These are phyloP conservation scores for Mus caroli DNA, from an alignment of 2,797 vertebrate genomes.

Conservation along the genomic window DNA sequence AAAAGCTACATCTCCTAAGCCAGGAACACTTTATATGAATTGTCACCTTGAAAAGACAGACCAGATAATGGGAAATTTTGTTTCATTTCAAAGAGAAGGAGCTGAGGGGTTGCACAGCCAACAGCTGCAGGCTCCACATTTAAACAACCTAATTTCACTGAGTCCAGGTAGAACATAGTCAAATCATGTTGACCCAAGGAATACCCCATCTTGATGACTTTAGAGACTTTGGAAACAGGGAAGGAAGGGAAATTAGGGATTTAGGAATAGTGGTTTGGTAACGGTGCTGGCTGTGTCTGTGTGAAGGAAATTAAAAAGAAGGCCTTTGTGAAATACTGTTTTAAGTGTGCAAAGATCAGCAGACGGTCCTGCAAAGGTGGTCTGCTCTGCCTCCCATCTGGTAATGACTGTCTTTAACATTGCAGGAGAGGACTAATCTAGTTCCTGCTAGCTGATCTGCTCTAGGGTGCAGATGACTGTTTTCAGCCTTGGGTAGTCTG, in stretches of 20 bases:
- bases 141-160: not conserved
- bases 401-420: not conserved
- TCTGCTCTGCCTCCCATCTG: not conserved
- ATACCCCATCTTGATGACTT: constrained; percentile 33
- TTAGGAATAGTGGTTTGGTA: constrained; percentile 37
- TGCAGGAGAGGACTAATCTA: not conserved
- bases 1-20: not conserved
- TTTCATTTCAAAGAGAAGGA: constrained; percentile 20
- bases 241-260: constrained; percentile 38
- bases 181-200: not conserved
- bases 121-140: not conserved
- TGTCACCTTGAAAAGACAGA: constrained; percentile 27
- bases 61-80: not conserved
- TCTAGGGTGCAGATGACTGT: not conserved
- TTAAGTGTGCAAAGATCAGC: not conserved
- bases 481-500: not conserved
- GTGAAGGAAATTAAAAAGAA: constrained; percentile 12
- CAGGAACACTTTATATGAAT: not conserved
- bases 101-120: constrained; percentile 13
- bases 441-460: not conserved
- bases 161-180: not conserved
- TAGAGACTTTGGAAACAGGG: constrained; percentile 4
- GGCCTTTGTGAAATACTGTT: not conserved
- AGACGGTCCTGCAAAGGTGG: not conserved
- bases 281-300: not conserved